phyloP scores from a whole-genome alignment of 2,113 vertebrate species.

The Rhinogobius similis region DNA sequence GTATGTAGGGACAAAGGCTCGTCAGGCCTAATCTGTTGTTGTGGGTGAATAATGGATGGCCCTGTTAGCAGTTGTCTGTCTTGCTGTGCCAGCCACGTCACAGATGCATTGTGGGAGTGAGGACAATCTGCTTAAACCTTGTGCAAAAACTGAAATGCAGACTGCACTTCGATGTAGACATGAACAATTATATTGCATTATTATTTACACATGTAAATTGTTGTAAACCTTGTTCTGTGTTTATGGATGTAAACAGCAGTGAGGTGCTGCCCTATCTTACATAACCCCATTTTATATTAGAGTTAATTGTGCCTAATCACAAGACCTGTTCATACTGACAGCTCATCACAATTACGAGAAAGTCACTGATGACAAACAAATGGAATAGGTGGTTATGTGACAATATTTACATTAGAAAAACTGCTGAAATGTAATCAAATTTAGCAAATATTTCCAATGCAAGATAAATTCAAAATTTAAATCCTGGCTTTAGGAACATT shows the following conservation, averaged over 20 bases:
- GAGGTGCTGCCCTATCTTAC: conserved; percentile 5
- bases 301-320: conserved; percentile 35
- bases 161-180: background rate
- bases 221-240: background rate
- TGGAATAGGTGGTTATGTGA: background rate
- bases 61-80: background rate
- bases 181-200: background rate
- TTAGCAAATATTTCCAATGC: background rate
- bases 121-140: conserved; percentile 21
- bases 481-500: too few species aligned
- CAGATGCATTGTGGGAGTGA: conserved; percentile 52
- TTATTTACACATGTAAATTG: background rate
- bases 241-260: conserved; percentile 30
- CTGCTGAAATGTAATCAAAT: background rate
- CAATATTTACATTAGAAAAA: background rate
- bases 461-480: too few species aligned
- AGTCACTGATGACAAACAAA: background rate
- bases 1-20: background rate
- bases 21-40: background rate
- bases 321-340: conserved; percentile 26
- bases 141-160: background rate
- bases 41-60: conserved; percentile 1
- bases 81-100: conserved; percentile 5
- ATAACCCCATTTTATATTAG: background rate
- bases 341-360: too few species aligned